Evolutionary conservation across 2,113 vertebrate genomes (phyloP).

Genomic region (Austrofundulus limnaeus): DNA sequence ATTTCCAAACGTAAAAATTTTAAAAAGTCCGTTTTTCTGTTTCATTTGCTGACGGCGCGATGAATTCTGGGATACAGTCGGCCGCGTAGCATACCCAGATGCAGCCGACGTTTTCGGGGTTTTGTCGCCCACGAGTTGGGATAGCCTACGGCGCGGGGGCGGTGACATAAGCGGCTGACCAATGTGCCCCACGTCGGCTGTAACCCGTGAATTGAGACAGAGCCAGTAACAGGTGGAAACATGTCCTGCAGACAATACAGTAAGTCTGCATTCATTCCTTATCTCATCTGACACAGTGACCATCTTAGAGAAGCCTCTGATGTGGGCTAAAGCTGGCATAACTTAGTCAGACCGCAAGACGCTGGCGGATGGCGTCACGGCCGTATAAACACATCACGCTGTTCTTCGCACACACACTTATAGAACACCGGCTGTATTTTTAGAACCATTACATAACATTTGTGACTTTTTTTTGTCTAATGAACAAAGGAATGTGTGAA

Average conservation of each 20-base stretch:
- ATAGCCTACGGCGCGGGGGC: no score
- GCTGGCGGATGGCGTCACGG: slow-evolving; percentile 17
- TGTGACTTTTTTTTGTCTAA: slow-evolving; percentile 23
- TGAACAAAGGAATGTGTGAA: slow-evolving; percentile 31
- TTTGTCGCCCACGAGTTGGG: no score
- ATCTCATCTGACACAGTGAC: neutral
- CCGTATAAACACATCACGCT: slow-evolving; percentile 1
- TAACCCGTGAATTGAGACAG: no score
- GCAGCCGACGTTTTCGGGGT: no score
- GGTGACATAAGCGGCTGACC: no score
- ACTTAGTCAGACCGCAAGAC: no score
- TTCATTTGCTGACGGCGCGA: no score
- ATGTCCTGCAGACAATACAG: neutral
- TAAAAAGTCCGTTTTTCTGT: no score
- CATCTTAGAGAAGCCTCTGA: neutral
- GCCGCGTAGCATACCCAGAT: no score
- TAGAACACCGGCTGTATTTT: slow-evolving; percentile 45
- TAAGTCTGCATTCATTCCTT: neutral
- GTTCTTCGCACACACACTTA: slow-evolving; percentile 35
- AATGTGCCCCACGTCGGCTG: no score
- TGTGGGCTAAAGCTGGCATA: neutral
- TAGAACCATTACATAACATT: slow-evolving; percentile 54
- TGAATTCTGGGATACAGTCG: no score
- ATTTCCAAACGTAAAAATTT: no score
- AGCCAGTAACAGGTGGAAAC: neutral